Evolutionary conservation across 2,888 invertebrate species (phyloP), one percentile per base, ranked within the genome.

Genomic region (Flexamia atlantica): DNA sequence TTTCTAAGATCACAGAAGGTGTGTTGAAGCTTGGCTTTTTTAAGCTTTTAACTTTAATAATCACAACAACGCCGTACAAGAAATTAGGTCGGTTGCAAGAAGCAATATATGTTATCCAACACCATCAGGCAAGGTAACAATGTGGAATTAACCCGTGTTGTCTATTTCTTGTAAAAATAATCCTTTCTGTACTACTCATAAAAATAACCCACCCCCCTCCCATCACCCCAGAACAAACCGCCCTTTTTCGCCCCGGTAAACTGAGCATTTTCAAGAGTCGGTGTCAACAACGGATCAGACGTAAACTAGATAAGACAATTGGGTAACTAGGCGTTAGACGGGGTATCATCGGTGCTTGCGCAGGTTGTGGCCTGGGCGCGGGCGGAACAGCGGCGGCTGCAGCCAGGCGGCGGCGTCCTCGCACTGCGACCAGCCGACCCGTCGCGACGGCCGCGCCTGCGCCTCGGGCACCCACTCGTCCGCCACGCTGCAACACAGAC

Each of bases 261-360:
- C 64, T 64, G 64, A 64, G 64, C 64, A 64, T 64, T 64, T 64
- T 64, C 64, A 64, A 64, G 64, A 64, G 57, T 20, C 25, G 64
- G 64, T 64, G n/a, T 9, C 30, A 64, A 64, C 64, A 64, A 64
- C 64, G 30, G 64, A 64, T 64, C 64, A 28, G 64, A 64, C 64
- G 30, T 28, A 46, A 64, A 28, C 30, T 28, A 50, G 46, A 36
- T 76, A 76, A 72, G 74, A 76, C 46, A 46, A 46, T 46, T 76
- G 36, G 74, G 74, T 76, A 76, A 76, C 74, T 76, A 76, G 70
- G 40, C 5, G 40, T 70, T 70, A 70, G 23, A 70, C 40, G 36
- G 46, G 2, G 46, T 46, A 76, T 76, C 74, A 76, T 76, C 74
- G 74, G 74, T 42, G 25, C 17, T 76, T 76, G 25, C 74, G 46